Evolutionary conservation across 2,888 invertebrate genomes (phyloP), one percentile per base, ranked within the genome.

Genomic region (Brachypalpus laphriformis): DNA sequence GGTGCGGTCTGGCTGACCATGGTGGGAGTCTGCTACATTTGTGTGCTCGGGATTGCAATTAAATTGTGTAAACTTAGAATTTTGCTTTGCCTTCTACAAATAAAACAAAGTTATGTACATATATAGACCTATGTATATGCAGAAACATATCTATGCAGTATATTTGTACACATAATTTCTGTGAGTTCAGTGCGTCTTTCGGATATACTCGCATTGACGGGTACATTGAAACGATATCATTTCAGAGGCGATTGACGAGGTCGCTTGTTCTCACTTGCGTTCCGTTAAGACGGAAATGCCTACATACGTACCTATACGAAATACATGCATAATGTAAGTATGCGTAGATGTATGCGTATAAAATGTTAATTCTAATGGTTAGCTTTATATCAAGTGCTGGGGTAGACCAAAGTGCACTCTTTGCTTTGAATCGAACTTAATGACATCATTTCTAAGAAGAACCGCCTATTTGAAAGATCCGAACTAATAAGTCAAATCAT

Each of bases 1-100:
- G 66, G 66, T 66, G 66, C 40, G 66, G 66, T 37, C 16, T 49
- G 51, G 49, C 37, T 66, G 66, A 54, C 51, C 66, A 66, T 66
- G 66, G 22, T 9, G 34, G 16, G 31, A 56, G n/a, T 66, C 51
- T 51, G 40, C 40, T 66, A 66, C 40, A 66, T 20, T 31, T 71
- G 49, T 51, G 59, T 37, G 47, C 25, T 16, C 59, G 71, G 71
- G 57, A 59, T 49, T 71, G 71, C 71, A 71, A 59, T 71, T 71
- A 70, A 57, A 57, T 71, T 57, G 70, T 71, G 71, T 59, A 59
- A 71, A 71, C 49, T 56, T 57, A 31, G 70, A 22, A 20, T 59
- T 71, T 71, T 8, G 49, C 28, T 57, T 47, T 22, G 70, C 22
- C 16, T 68, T 68, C 66, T 18, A 20, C 28, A 20, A n/a, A 42